Percentiles rank a stretch among this genome's conserved stretches.
Conservation (phyloP, 2,797 vertebrate genomes). For the Anniella stebbinsi region DNA sequence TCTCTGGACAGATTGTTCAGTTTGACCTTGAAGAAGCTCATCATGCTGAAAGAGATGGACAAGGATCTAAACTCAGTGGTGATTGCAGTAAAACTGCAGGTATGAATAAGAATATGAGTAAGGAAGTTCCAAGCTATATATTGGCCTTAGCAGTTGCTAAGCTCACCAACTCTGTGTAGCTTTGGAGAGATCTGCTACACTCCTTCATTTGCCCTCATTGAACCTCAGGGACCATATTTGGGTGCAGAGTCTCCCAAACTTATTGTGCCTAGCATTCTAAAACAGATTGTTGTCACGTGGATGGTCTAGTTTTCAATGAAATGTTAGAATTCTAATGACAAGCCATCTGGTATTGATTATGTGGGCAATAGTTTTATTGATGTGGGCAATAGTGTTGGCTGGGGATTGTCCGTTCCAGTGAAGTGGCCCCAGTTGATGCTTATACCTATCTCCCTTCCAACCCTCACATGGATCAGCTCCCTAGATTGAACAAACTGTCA, state of each 20-base stretch:
- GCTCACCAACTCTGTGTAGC: too few relatives aligned
- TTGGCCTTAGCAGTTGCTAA: too few relatives aligned
- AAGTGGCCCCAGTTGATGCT: not conserved
- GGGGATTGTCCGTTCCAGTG: not conserved
- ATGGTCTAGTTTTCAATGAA: not conserved
- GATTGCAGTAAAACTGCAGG: conserved; percentile 94
- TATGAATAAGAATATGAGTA: conserved; percentile 50
- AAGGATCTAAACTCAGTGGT: conserved; percentile 93
- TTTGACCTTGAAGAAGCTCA: conserved; percentile 92
- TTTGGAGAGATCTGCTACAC: not conserved
- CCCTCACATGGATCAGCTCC: not conserved
- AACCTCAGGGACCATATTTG: not conserved
- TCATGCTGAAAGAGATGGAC: conserved; percentile 94
- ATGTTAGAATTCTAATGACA: not conserved
- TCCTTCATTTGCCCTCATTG: too few relatives aligned
- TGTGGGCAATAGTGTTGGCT: not conserved
- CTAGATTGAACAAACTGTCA: not conserved
- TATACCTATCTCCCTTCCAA: not conserved
- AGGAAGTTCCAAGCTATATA: not conserved
- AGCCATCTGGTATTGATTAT: not conserved
- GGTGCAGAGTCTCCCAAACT: not conserved
- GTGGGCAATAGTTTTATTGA: too few relatives aligned
- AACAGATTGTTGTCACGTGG: not conserved
- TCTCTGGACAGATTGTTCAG: conserved; percentile 85
- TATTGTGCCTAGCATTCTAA: not conserved